Evolutionary conservation across 2,888 invertebrate species (phyloP), one percentile per base, ranked within the genome.

Genomic region (Tenthredo amoena): DNA sequence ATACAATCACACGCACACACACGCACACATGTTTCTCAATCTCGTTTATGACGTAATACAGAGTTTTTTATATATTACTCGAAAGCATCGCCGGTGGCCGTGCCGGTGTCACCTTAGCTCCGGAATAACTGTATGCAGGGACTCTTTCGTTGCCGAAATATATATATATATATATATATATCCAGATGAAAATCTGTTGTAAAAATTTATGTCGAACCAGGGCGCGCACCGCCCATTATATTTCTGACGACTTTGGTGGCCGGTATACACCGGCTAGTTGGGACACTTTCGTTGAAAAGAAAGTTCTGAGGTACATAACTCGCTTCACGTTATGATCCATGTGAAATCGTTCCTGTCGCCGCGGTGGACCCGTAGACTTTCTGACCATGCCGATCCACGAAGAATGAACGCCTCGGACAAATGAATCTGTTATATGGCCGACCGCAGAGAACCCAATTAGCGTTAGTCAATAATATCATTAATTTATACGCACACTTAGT

Each of bases 231-330:
- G 83, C 83, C 83, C 83, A 83, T 81, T 40, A 62, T 40, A 21
- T 62, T 81, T 26, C 47, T 31, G 15, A 68, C 65, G 37, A 68
- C 83, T 83, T 43, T 43, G 83, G 83, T 68, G 83, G 83, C 71
- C 83, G 40, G 21, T 83, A 31, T 21, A 58, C 40, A 40, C 37
- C 21, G 37, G 37, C 58, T 40, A 21, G n/a, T 7, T 71, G 83
- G 83, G 83, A 83, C 83, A 83, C 83, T 83, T 83, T 68, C 83
- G 68, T 83, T 50, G 47, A 47, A 71, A 83, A 47, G 83, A 83
- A 83, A 83, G 83, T 83, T 83, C 68, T 26, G 43, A 34, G 81
- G 83, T 31, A 34, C 83, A 71, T 83, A 83, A 83, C 83, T 83
- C 71, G 47, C 68, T 34, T 47, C 68, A 34, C 31, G 21, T 83